Evolutionary conservation across 2,888 invertebrate genomes (phyloP).

Genomic region (Philereme transversata): DNA sequence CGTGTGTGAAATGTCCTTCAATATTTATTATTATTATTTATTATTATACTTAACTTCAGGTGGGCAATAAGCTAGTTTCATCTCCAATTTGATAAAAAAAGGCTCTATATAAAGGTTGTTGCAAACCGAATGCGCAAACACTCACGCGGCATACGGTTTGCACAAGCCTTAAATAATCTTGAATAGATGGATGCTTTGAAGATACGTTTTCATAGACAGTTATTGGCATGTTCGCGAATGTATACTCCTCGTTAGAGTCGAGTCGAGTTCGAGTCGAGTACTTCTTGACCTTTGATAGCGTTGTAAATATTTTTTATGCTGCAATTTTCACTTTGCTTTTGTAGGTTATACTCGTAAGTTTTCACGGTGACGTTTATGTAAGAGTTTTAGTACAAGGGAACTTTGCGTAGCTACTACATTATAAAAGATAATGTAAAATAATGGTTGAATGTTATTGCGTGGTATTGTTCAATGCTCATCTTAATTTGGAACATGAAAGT

Average conservation of each 20-base stretch:
- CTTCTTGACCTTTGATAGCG: conserved; percentile 29
- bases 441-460: background rate
- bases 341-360: conserved; percentile 33
- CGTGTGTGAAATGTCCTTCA: too few species aligned
- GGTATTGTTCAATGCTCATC: background rate
- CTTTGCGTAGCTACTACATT: conserved; percentile 7
- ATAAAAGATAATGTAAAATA: conserved; percentile 38
- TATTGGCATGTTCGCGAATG: background rate
- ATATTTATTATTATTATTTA: too few species aligned
- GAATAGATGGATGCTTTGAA: too few species aligned
- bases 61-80: too few species aligned
- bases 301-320: conserved; percentile 34
- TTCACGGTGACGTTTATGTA: conserved; percentile 44
- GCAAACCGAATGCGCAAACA: too few species aligned
- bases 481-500: too few species aligned
- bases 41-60: too few species aligned
- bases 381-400: conserved; percentile 43
- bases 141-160: too few species aligned
- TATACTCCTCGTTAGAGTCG: conserved; percentile 30
- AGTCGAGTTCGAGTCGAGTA: conserved; percentile 37
- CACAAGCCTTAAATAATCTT: too few species aligned
- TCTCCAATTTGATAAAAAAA: too few species aligned
- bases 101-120: too few species aligned
- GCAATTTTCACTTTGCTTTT: conserved; percentile 40
- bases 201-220: too few species aligned